These are phyloP conservation scores for Polylopha cassiicola DNA, from an alignment of 2,888 invertebrate species.

Conservation along the genomic window DNA sequence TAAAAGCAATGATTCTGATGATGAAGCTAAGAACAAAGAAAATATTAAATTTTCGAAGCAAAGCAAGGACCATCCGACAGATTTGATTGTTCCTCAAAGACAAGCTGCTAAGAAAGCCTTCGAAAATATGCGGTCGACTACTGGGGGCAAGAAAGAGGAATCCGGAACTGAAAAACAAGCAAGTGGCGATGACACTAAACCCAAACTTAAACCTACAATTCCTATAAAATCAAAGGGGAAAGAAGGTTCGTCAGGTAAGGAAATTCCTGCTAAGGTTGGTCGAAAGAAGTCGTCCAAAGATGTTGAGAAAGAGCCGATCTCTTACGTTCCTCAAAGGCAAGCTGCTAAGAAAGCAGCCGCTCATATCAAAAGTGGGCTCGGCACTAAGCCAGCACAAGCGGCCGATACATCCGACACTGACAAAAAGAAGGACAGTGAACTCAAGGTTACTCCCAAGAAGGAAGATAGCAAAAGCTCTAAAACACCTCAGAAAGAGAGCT, in stretches of 20 bases:
- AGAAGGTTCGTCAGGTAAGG: conserved; percentile 54
- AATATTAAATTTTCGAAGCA: conserved; percentile 64
- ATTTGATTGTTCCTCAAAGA: conserved; percentile 91
- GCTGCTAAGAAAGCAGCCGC: conserved; percentile 95
- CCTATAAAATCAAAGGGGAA: conserved; percentile 62
- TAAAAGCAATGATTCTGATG: conserved; percentile 53
- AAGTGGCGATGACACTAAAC: conserved; percentile 53
- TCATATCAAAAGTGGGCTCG: conserved; percentile 89
- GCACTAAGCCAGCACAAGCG: conserved; percentile 69
- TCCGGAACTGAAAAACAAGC: conserved; percentile 45
- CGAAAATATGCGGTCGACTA: conserved; percentile 87
- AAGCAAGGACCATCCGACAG: conserved; percentile 80
- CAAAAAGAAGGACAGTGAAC: conserved; percentile 56
- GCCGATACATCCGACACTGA: conserved; percentile 53
- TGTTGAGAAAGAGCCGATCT: conserved; percentile 81
- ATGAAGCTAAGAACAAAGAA: conserved; percentile 71
- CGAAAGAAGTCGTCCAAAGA: conserved; percentile 75
- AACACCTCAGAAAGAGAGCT: conserved; percentile 54
- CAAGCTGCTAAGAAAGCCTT: conserved; percentile 95
- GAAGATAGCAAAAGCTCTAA: conserved; percentile 59
- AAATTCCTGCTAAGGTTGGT: conserved; percentile 57
- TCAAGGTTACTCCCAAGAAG: conserved; percentile 63
- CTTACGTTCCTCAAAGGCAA: conserved; percentile 92
- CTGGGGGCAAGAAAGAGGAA: conserved; percentile 67
- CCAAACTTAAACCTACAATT: conserved; percentile 46